Conservation (phyloP, 2,113 vertebrate species). For the Hirundichthys speculiger region DNA sequence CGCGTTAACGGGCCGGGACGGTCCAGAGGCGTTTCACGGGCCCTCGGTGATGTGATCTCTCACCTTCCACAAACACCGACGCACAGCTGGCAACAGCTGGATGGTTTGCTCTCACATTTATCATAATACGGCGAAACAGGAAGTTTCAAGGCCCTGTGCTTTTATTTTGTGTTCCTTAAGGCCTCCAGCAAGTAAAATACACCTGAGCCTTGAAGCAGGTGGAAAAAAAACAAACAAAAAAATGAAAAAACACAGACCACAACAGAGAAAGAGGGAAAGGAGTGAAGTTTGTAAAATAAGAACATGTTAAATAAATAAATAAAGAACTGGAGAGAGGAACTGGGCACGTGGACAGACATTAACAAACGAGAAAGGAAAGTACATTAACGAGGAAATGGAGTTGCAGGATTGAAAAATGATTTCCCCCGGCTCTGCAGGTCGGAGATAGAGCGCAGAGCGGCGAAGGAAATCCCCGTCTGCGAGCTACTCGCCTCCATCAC, state of each 20-base stretch:
- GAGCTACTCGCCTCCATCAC: slow-evolving; percentile 30
- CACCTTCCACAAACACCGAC: slow-evolving; percentile 37
- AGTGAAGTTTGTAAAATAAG: too few relatives aligned
- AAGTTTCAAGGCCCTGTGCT: slow-evolving; percentile 24
- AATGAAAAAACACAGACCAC: background rate
- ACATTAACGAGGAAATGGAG: slow-evolving; percentile 49
- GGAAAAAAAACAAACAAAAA: too few relatives aligned
- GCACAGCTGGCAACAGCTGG: slow-evolving; percentile 54
- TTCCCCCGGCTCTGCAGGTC: slow-evolving; percentile 55
- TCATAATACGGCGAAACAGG: slow-evolving; percentile 1
- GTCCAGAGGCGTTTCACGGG: slow-evolving; percentile 55
- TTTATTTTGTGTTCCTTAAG: slow-evolving; percentile 25
- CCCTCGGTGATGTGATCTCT: slow-evolving; percentile 40
- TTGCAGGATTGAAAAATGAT: slow-evolving; percentile 47
- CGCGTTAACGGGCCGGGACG: slow-evolving; percentile 68
- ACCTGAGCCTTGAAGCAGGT: slow-evolving; percentile 29
- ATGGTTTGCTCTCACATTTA: slow-evolving; percentile 13
- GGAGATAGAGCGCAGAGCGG: slow-evolving; percentile 37
- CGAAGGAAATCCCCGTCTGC: slow-evolving; percentile 54
- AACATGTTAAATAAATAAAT: too few relatives aligned
- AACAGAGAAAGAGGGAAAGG: background rate
- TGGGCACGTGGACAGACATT: slow-evolving; percentile 21
- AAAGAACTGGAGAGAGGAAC: background rate
- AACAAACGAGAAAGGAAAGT: slow-evolving; percentile 25
- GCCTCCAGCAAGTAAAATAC: slow-evolving; percentile 53